These are phyloP conservation scores for Hirudinaria manillensis DNA, from an alignment of 2,888 invertebrate species.

Conservation along the genomic window DNA sequence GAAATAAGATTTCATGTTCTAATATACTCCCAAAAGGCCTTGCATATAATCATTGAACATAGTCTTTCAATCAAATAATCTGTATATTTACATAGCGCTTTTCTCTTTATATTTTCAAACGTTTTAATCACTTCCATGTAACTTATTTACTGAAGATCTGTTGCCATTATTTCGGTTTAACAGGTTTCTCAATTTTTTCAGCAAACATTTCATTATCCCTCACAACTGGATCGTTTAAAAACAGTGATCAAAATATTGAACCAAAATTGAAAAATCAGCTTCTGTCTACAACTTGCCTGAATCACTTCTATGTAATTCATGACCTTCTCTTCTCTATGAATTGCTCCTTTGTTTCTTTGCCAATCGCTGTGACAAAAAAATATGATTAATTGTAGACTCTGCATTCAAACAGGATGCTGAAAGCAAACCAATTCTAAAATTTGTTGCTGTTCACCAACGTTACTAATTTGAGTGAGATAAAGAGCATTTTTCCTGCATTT, in stretches of 20 bases:
- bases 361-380: constrained; percentile 36
- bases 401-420: not conserved
- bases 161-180: constrained; percentile 61
- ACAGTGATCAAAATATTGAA: not conserved
- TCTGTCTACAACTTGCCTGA: constrained; percentile 27
- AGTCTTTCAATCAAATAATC: no score
- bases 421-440: constrained; percentile 43
- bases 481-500: constrained; percentile 58
- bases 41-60: no score
- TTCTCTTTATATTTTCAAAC: constrained; percentile 60
- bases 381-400: not conserved
- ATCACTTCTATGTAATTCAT: not conserved
- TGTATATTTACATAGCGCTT: constrained; percentile 53
- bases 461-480: constrained; percentile 60
- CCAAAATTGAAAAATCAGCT: constrained; percentile 19
- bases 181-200: constrained; percentile 52
- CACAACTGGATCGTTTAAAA: constrained; percentile 43
- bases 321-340: constrained; percentile 40
- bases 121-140: constrained; percentile 58
- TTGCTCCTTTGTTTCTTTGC: constrained; percentile 38
- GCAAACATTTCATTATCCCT: constrained; percentile 47
- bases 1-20: no score
- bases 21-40: no score
- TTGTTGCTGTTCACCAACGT: constrained; percentile 53
- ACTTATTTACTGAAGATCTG: constrained; percentile 60